Percentiles rank a stretch among this genome's conserved stretches.
These are phyloP conservation scores for Maccullochella peelii DNA, from an alignment of 2,113 vertebrate species.

Conservation along the genomic window DNA sequence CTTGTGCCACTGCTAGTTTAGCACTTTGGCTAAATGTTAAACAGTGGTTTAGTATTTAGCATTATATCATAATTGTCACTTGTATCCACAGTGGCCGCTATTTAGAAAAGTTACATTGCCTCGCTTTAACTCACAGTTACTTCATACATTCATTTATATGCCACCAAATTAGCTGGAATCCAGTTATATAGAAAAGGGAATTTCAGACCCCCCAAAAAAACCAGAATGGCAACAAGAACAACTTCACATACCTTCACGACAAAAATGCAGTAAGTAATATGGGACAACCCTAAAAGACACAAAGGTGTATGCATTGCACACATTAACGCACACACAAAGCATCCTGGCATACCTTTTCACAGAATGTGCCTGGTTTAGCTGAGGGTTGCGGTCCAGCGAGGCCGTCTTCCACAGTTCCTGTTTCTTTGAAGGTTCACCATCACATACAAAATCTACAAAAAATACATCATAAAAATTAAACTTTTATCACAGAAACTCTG, in stretches of 20 bases:
- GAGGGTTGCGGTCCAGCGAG: conserved; percentile 82
- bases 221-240: background rate
- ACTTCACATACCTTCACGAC: background rate
- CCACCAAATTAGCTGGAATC: background rate
- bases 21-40: too few species aligned
- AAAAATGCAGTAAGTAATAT: background rate
- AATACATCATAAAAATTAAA: conserved; percentile 1
- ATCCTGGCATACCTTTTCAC: conserved; percentile 81
- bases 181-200: background rate
- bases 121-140: background rate
- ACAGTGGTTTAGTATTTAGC: background rate
- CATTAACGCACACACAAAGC: conserved; percentile 4
- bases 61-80: background rate
- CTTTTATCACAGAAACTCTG: background rate
- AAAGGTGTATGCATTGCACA: background rate
- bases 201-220: background rate
- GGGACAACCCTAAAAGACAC: background rate
- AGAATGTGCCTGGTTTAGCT: conserved; percentile 73
- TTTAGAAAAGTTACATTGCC: background rate
- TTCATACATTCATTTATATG: background rate
- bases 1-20: too few species aligned
- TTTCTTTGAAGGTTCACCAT: conserved; percentile 80
- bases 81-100: background rate
- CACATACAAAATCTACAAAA: conserved; percentile 82
- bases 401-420: conserved; percentile 82